Evolutionary conservation across 92 coral and sea anemone genomes (phyloP).

Genomic region (Parazoanthus swiftii): DNA sequence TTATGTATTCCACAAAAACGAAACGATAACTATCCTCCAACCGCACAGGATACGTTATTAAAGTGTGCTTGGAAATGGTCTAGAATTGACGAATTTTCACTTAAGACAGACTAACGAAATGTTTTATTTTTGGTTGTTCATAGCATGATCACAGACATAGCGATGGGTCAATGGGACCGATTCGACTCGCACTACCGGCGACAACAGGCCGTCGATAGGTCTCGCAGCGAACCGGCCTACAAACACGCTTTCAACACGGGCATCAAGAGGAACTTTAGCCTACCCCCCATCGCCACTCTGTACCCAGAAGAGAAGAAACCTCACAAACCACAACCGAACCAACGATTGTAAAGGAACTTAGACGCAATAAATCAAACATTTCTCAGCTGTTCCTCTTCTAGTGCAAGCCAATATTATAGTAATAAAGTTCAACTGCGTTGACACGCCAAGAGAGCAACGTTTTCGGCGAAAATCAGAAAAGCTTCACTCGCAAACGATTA

Average conservation of each 20-base stretch:
- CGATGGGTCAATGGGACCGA: slow-evolving; percentile 33
- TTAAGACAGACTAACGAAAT: too few relatives aligned
- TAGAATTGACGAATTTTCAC: too few relatives aligned
- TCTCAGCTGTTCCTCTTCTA: background rate
- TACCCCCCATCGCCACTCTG: slow-evolving; percentile 91
- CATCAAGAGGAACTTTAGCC: slow-evolving; percentile 48
- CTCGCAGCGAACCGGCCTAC: slow-evolving; percentile 62
- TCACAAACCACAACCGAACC: background rate
- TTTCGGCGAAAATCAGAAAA: too few relatives aligned
- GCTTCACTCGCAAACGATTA: too few relatives aligned
- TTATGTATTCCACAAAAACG: too few relatives aligned
- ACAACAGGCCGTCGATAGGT: slow-evolving; percentile 37
- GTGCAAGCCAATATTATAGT: too few relatives aligned
- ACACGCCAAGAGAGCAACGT: too few relatives aligned
- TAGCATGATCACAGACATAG: slow-evolving; percentile 39
- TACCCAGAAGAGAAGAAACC: slow-evolving; percentile 66
- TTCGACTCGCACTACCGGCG: slow-evolving; percentile 7
- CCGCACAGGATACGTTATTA: too few relatives aligned
- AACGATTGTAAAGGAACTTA: background rate
- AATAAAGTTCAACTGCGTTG: too few relatives aligned
- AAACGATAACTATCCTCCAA: too few relatives aligned
- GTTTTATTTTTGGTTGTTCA: background rate
- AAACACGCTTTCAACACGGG: slow-evolving; percentile 5
- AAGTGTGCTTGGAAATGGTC: too few relatives aligned
- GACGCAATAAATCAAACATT: background rate